Evolutionary conservation across 2,888 invertebrate species (phyloP).

Genomic region (Euclidia mi): DNA sequence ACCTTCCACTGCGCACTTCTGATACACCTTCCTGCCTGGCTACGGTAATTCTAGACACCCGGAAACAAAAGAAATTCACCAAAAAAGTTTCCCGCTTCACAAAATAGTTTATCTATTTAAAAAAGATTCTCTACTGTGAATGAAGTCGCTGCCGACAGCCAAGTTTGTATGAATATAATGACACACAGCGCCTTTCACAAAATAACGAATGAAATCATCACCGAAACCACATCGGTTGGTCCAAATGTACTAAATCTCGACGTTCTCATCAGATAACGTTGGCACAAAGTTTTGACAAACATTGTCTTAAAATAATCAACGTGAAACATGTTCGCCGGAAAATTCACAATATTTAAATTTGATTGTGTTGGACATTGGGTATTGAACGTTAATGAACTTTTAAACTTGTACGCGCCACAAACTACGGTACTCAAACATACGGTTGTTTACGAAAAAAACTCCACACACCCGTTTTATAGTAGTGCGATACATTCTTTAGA

Average conservation of each 20-base stretch:
- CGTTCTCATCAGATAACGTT: slow-evolving; percentile 37
- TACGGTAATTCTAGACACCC: slow-evolving; percentile 33
- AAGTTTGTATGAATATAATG: slow-evolving; percentile 55
- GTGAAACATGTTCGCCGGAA: slow-evolving; percentile 48
- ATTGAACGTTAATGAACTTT: slow-evolving; percentile 70
- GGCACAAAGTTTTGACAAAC: slow-evolving; percentile 49
- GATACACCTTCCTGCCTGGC: no score
- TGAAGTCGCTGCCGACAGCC: slow-evolving; percentile 48
- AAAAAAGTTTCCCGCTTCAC: slow-evolving; percentile 20
- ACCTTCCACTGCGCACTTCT: no score
- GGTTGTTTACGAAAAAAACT: slow-evolving; percentile 54
- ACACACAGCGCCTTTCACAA: slow-evolving; percentile 61
- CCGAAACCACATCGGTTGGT: slow-evolving; percentile 54
- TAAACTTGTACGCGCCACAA: slow-evolving; percentile 58
- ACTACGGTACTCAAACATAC: slow-evolving; percentile 50
- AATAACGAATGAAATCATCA: slow-evolving; percentile 62
- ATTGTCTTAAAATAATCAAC: slow-evolving; percentile 42
- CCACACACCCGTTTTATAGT: slow-evolving; percentile 33
- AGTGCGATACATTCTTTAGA: slow-evolving; percentile 30
- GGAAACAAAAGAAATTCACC: slow-evolving; percentile 41
- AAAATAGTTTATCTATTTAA: slow-evolving; percentile 47
- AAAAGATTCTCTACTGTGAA: slow-evolving; percentile 44
- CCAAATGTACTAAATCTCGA: slow-evolving; percentile 44
- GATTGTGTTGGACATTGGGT: slow-evolving; percentile 60
- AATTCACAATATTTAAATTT: slow-evolving; percentile 52